Evolutionary conservation across 2,797 vertebrate genomes (phyloP).

Genomic region (Schizopygopsis malacanthus): DNA sequence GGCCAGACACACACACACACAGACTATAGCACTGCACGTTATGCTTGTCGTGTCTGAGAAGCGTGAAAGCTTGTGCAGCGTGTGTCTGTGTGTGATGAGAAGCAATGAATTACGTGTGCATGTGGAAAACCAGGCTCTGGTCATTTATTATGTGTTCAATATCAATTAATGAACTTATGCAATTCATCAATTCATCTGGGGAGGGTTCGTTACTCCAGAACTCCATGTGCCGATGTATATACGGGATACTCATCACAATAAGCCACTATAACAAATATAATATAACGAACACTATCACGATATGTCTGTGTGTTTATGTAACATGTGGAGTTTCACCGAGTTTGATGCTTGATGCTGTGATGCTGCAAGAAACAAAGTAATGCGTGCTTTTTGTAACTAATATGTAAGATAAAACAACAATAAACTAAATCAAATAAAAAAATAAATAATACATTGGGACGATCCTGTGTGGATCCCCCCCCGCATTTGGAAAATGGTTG

Average conservation of each 20-base stretch:
- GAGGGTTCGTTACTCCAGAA: not conserved
- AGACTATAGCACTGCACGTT: not conserved
- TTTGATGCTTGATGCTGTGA: not conserved
- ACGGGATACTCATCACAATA: not conserved
- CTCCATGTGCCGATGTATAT: not conserved
- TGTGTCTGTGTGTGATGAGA: conserved; percentile 3
- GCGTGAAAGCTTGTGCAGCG: not conserved
- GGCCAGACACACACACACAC: conserved; percentile 25
- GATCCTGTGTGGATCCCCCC: too few species aligned
- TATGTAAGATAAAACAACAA: not conserved
- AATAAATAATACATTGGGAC: too few species aligned
- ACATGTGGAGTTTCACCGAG: not conserved
- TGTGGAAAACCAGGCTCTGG: conserved; percentile 26
- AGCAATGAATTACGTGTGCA: not conserved
- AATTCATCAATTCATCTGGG: not conserved
- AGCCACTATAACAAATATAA: not conserved
- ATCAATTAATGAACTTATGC: conserved; percentile 34
- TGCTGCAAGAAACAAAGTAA: not conserved
- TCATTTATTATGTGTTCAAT: conserved; percentile 38
- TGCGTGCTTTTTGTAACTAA: not conserved
- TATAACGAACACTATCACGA: too few species aligned
- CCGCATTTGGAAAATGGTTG: too few species aligned
- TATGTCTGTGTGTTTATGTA: not conserved
- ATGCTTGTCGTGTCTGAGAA: not conserved
- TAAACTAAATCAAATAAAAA: too few species aligned